Evolutionary conservation across 2,888 invertebrate species (phyloP), one percentile per base, ranked within the genome.

Genomic region (Endomychus coccineus): DNA sequence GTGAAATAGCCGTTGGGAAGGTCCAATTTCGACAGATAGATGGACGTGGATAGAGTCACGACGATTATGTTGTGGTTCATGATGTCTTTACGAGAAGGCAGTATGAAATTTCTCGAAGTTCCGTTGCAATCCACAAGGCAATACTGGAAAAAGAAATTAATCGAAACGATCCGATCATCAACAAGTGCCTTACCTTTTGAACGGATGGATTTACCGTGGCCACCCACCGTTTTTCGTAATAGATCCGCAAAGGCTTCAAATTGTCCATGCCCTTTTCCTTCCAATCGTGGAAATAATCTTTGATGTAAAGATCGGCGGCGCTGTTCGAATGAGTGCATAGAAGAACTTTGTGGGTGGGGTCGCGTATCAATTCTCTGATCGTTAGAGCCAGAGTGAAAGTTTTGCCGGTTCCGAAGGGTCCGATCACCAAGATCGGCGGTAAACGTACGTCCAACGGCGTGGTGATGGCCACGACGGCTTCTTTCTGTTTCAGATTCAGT

Each of bases 271-370:
- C 82, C 12, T 67, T 69, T 52, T 78, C 78, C 15, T 83, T 80
- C 73, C 80, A 83, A 1, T 78, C 77, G 65, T 87, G 81, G 37
- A 89, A 71, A 62, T 86, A 88, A 53, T 88, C 86, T 54, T 83
- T 83, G 23, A 88, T 83, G 55, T 88, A 88, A 39, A 87, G 67
- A 68, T 88, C 87, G 6, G 87, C 87, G 9, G 87, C 87, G 53
- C 85, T 86, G 66, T 89, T 88, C 30, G 86, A 87, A 66, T 88
- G 87, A 2, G 88, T 88, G 59, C 88, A 89, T 34, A 89, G 79
- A 43, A 89, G 70, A 34, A 89, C 78, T 54, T 80, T 74, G 15
- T 80, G 76, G 12, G 75, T 71, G 0, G 74, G 68, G 51, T 81
- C 77, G 35, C 54, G 54, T 16, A 83, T 62, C 24, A 85, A 66